A percentile compares a stretch with the other conserved stretches of the same genome.
These are phyloP conservation scores for Hystrix brachyura DNA, from an alignment of 2,113 vertebrate species.

Conservation along the genomic window DNA sequence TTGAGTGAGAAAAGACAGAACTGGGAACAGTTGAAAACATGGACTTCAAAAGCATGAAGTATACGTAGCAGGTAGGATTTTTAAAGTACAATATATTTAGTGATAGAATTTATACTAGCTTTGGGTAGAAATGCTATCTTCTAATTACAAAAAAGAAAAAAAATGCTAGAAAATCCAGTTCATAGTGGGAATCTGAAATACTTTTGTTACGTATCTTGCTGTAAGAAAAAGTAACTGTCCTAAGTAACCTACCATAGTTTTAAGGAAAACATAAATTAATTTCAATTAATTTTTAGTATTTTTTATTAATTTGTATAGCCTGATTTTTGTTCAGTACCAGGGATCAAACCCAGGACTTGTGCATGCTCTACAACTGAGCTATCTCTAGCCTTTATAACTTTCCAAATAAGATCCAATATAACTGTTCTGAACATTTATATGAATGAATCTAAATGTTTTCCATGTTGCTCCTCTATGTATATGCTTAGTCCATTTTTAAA, in stretches of 20 bases:
- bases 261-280: neutral
- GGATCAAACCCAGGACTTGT: neutral
- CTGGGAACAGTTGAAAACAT: neutral
- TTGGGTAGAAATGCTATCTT: slow-evolving; percentile 44
- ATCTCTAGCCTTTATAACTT: neutral
- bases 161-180: slow-evolving; percentile 41
- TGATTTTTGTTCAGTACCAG: neutral
- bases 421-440: neutral
- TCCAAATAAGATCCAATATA: neutral
- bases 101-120: slow-evolving; percentile 14
- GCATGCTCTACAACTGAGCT: too few relatives aligned
- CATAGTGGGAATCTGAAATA: neutral
- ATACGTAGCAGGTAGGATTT: neutral
- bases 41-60: neutral
- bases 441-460: neutral
- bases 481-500: neutral
- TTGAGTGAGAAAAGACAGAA: neutral
- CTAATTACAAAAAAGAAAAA: slow-evolving; percentile 24
- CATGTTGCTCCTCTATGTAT: neutral
- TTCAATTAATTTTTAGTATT: neutral
- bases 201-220: slow-evolving; percentile 27
- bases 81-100: neutral
- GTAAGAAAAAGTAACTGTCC: neutral
- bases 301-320: slow-evolving; percentile 13
- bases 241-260: slow-evolving; percentile 4